Evolutionary conservation across 2,888 invertebrate genomes (phyloP).

Genomic region (Shargacucullia verbasci): DNA sequence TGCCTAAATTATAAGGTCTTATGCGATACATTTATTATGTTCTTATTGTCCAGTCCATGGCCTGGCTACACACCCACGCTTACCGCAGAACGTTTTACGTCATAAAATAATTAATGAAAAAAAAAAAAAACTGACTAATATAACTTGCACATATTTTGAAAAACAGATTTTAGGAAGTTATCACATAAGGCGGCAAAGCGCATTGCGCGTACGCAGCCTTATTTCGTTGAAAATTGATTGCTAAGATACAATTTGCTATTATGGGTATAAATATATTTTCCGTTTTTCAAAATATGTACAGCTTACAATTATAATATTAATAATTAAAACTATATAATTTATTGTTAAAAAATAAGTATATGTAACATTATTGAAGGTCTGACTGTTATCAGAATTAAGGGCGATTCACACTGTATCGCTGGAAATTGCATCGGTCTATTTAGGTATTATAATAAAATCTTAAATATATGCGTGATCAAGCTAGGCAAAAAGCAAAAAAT

Average conservation of each 20-base stretch:
- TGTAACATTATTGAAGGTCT: slow-evolving; percentile 41
- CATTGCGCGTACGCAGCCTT: neutral
- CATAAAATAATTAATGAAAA: slow-evolving; percentile 16
- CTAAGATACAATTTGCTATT: neutral
- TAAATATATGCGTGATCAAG: too few species aligned
- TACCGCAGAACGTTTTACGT: slow-evolving; percentile 38
- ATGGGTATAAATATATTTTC: neutral
- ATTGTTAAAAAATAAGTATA: slow-evolving; percentile 45
- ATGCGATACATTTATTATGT: too few species aligned
- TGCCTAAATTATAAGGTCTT: too few species aligned
- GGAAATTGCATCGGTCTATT: neutral
- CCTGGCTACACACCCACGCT: slow-evolving; percentile 13
- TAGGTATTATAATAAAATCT: too few species aligned
- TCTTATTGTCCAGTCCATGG: slow-evolving; percentile 18
- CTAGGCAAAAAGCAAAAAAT: too few species aligned
- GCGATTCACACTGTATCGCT: slow-evolving; percentile 21
- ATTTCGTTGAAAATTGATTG: neutral
- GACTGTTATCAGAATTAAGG: slow-evolving; percentile 12
- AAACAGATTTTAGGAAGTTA: slow-evolving; percentile 10
- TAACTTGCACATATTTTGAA: slow-evolving; percentile 17
- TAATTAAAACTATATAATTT: slow-evolving; percentile 53
- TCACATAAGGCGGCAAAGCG: too few species aligned
- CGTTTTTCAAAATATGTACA: slow-evolving; percentile 14
- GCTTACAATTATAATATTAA: slow-evolving; percentile 30
- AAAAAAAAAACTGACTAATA: slow-evolving; percentile 13